A percentile compares a stretch with the other conserved stretches of the same genome.
Evolutionary conservation across 2,888 invertebrate species (phyloP).

Genomic region (Lasioglossum zephyrum): DNA sequence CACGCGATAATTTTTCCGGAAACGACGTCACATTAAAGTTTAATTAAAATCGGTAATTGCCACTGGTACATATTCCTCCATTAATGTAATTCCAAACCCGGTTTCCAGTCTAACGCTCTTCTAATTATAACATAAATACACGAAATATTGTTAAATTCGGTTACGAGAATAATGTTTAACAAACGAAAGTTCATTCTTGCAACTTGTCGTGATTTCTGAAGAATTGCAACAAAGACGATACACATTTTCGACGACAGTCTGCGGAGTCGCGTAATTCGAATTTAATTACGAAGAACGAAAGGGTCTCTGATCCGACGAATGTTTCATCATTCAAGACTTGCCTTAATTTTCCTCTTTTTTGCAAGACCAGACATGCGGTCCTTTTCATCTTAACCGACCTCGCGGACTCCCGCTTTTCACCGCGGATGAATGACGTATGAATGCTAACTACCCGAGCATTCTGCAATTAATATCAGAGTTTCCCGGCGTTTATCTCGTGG

Average conservation of each 20-base stretch:
- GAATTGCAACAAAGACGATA: too few species aligned
- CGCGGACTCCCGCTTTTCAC: constrained; percentile 6
- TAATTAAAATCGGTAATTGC: neutral
- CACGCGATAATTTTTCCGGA: neutral
- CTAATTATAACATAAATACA: neutral
- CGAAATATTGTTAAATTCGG: neutral
- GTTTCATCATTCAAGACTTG: neutral
- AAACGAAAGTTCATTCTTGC: neutral
- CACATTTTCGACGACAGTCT: neutral
- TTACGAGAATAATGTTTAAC: neutral
- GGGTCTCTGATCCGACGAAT: neutral
- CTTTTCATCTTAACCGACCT: neutral
- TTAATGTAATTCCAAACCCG: neutral
- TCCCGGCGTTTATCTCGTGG: neutral
- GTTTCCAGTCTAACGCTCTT: neutral
- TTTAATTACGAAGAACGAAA: constrained; percentile 7
- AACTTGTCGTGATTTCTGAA: neutral
- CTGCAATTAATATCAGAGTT: constrained; percentile 17
- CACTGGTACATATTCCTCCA: neutral
- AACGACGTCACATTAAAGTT: neutral
- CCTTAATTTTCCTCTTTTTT: neutral
- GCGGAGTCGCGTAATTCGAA: neutral
- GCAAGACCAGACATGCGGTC: neutral
- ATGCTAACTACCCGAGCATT: constrained; percentile 21
- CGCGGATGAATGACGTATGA: constrained; percentile 11